These are phyloP conservation scores for Apotomis betuletana DNA, from an alignment of 2,888 invertebrate genomes.

Conservation along the genomic window DNA sequence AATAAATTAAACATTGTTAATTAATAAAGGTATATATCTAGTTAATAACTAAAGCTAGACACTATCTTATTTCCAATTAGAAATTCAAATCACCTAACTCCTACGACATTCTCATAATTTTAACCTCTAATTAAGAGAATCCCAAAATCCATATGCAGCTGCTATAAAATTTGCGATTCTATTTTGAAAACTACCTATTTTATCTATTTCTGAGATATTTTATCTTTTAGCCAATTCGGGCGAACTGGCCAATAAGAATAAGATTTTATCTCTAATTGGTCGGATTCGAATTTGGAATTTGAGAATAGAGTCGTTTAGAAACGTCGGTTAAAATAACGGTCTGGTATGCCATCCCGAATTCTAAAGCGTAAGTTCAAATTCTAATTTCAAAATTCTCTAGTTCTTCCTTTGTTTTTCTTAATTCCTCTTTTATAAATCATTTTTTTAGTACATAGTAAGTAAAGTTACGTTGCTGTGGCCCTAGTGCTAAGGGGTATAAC, in stretches of 20 bases:
- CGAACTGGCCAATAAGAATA: slow-evolving; percentile 21
- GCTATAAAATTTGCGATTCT: slow-evolving; percentile 15
- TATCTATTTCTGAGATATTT: background rate
- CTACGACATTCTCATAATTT: background rate
- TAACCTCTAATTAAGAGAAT: background rate
- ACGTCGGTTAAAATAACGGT: background rate
- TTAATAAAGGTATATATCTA: no score
- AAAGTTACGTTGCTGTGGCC: no score
- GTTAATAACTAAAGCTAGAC: background rate
- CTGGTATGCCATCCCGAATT: slow-evolving; percentile 7
- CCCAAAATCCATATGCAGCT: slow-evolving; percentile 1
- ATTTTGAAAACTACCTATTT: slow-evolving; percentile 2
- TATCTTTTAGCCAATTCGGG: slow-evolving; percentile 13
- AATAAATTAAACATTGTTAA: no score
- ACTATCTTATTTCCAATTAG: background rate
- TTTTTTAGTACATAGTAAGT: no score
- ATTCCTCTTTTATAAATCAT: no score
- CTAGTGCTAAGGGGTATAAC: no score
- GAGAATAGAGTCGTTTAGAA: slow-evolving; percentile 27
- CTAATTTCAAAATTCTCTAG: background rate
- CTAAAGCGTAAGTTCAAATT: background rate
- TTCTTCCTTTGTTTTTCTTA: no score
- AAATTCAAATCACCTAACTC: background rate
- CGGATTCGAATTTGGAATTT: slow-evolving; percentile 33
- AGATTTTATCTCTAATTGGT: slow-evolving; percentile 36